A percentile compares a stretch with the other conserved stretches of the same genome.
Evolutionary conservation across 2,888 invertebrate genomes (phyloP).

Genomic region (Chalcis sispes): DNA sequence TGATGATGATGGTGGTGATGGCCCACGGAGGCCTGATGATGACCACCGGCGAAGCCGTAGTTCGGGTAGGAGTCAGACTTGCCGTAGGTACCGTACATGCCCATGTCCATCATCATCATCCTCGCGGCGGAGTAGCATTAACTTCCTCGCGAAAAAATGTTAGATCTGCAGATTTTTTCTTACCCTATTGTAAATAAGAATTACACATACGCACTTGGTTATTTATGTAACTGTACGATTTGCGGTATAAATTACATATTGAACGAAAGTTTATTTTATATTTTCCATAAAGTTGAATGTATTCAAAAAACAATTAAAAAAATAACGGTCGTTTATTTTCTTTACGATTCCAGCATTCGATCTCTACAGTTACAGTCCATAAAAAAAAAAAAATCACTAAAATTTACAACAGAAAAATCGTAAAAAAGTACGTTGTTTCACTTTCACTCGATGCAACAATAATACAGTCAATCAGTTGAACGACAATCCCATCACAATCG

Average conservation of each 20-base stretch:
- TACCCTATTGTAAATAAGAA: background rate
- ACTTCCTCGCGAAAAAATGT: slow-evolving; percentile 57
- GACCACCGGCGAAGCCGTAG: slow-evolving; percentile 68
- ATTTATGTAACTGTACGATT: background rate
- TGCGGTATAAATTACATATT: background rate
- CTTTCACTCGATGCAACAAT: background rate
- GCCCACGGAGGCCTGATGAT: slow-evolving; percentile 67
- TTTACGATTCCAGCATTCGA: background rate
- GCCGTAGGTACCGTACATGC: slow-evolving; percentile 82
- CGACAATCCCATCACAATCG: background rate
- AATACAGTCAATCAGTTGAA: too few species aligned
- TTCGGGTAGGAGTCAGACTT: slow-evolving; percentile 74
- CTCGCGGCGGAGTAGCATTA: slow-evolving; percentile 70
- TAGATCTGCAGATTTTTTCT: background rate
- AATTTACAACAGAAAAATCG: background rate
- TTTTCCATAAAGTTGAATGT: too few species aligned
- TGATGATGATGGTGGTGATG: slow-evolving; percentile 61
- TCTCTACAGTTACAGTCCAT: too few species aligned
- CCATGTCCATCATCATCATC: slow-evolving; percentile 90
- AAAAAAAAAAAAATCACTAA: background rate
- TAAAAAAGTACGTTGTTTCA: background rate
- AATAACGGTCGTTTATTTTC: background rate
- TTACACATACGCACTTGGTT: background rate
- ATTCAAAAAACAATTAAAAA: background rate
- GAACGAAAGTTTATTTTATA: background rate